Conservation (phyloP, 2,113 vertebrate genomes). For the Limnothrissa miodon region DNA sequence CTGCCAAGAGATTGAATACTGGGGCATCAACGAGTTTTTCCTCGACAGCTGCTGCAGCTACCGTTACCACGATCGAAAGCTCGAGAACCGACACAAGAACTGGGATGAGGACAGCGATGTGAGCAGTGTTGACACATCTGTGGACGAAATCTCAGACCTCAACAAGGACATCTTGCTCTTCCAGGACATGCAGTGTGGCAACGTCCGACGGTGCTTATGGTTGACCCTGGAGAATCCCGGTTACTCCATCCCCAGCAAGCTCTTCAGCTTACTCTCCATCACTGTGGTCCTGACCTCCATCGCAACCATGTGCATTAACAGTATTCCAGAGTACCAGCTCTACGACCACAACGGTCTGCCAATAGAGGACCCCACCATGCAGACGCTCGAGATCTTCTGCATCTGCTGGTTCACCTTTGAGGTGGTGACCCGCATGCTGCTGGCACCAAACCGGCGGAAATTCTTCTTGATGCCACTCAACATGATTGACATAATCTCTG, state of each 20-base stretch:
- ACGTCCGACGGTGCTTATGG: constrained; percentile 86
- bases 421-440: constrained; percentile 86
- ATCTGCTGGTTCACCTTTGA: constrained; percentile 98
- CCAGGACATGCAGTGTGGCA: constrained; percentile 79
- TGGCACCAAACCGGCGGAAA: constrained; percentile 86
- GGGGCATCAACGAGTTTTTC: constrained; percentile 95
- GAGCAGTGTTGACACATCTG: constrained; percentile 90
- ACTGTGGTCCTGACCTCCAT: constrained; percentile 90
- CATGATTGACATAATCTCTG: constrained; percentile 90
- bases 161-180: constrained; percentile 90
- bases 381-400: constrained; percentile 90
- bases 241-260: constrained; percentile 94
- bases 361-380: constrained; percentile 77
- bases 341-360: constrained; percentile 73
- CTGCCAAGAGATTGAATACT: constrained; percentile 97
- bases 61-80: constrained; percentile 90
- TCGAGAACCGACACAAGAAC: constrained; percentile 81
- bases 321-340: constrained; percentile 89
- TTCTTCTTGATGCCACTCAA: constrained; percentile 94
- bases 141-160: constrained; percentile 91
- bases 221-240: constrained; percentile 96
- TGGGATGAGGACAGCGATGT: constrained; percentile 95
- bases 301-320: constrained; percentile 93
- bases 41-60: constrained; percentile 94
- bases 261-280: constrained; percentile 95